Percentiles rank a stretch among this genome's conserved stretches.
Conservation (phyloP, 2,888 invertebrate genomes). For the Rhodophaea formosa region DNA sequence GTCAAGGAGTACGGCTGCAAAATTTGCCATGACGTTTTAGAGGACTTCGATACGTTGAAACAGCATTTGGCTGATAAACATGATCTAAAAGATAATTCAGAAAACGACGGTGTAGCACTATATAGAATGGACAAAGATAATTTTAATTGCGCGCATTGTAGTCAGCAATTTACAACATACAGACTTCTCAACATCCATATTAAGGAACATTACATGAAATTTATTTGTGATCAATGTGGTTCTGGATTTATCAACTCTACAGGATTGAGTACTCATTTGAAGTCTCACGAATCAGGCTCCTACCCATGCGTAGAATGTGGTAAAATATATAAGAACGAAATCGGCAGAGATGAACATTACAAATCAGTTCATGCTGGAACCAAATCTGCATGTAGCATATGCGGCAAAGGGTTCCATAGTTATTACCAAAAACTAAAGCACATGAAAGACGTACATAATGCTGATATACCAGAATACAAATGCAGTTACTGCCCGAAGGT, state of each 20-base stretch:
- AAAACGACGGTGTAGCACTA: constrained; percentile 21
- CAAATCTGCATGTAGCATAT: constrained; percentile 8
- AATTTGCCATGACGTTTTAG: constrained; percentile 21
- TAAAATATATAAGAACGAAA: constrained; percentile 20
- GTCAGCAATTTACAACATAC: constrained; percentile 17
- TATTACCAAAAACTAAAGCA: constrained; percentile 17
- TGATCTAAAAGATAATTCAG: constrained; percentile 11
- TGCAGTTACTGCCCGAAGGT: constrained; percentile 19
- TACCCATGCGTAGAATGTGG: constrained; percentile 25
- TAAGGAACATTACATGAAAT: constrained; percentile 45
- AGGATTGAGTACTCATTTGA: constrained; percentile 36
- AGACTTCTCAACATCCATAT: constrained; percentile 35
- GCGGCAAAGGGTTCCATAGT: constrained; percentile 8
- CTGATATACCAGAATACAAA: constrained; percentile 14
- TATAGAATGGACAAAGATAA: constrained; percentile 22
- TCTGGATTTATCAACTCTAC: constrained; percentile 40
- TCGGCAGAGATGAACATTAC: constrained; percentile 10
- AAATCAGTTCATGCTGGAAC: constrained; percentile 11
- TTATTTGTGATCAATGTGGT: constrained; percentile 45
- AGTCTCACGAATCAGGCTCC: constrained; percentile 33
- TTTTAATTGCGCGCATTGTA: constrained; percentile 19
- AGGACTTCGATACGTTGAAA: constrained; percentile 19
- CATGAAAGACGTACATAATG: constrained; percentile 12
- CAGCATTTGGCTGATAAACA: constrained; percentile 21
- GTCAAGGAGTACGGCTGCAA: constrained; percentile 24